A percentile compares a stretch with the other conserved stretches of the same genome.
These are phyloP conservation scores for Thymelicus lineola DNA, from an alignment of 2,888 invertebrate genomes.

Conservation along the genomic window DNA sequence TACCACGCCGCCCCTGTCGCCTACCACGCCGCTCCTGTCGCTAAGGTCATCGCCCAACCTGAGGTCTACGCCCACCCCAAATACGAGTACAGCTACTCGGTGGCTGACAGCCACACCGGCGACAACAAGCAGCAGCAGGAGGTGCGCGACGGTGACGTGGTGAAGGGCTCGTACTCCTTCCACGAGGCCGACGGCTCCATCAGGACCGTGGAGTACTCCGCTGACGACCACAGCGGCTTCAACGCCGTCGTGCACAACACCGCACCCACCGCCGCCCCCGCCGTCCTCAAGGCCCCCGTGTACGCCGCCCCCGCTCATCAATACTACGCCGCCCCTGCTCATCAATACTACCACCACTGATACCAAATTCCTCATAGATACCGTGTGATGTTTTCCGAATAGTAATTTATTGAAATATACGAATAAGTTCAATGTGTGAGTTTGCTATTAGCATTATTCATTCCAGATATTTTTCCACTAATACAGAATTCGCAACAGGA, in stretches of 20 bases:
- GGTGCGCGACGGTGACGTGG: conserved; percentile 80
- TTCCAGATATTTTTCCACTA: no score
- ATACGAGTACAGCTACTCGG: conserved; percentile 83
- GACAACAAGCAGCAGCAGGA: conserved; percentile 85
- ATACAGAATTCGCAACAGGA: no score
- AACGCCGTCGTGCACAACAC: conserved; percentile 71
- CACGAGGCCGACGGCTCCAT: conserved; percentile 84
- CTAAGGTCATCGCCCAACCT: background rate
- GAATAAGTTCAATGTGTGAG: conserved; percentile 42
- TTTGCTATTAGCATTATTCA: no score
- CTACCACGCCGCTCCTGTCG: background rate
- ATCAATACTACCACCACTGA: conserved; percentile 49
- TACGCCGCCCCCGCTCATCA: conserved; percentile 53
- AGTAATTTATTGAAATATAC: conserved; percentile 62
- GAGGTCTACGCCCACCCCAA: conserved; percentile 62
- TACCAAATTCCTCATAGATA: conserved; percentile 14
- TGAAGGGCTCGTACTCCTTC: conserved; percentile 82
- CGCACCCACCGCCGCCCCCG: conserved; percentile 61
- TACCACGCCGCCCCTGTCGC: conserved; percentile 50
- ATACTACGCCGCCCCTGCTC: conserved; percentile 47
- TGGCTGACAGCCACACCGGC: conserved; percentile 83
- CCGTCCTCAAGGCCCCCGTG: conserved; percentile 48
- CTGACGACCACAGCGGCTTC: conserved; percentile 81
- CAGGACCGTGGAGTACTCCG: conserved; percentile 83
- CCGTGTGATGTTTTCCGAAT: conserved; percentile 46